Conservation (phyloP, 1,140 invertebrate species). For the Parapsyche elsis region DNA sequence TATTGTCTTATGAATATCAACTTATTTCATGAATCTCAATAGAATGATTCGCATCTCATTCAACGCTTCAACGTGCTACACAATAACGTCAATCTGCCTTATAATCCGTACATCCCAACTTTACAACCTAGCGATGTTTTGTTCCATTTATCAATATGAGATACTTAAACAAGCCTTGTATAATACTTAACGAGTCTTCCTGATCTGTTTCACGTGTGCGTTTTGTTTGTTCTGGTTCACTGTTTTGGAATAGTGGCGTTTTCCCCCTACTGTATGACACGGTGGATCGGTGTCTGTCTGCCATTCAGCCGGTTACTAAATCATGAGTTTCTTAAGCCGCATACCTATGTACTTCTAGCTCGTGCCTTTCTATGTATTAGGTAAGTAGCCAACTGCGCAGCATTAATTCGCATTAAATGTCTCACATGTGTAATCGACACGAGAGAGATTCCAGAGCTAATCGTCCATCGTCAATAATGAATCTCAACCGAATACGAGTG, state of each 20-base stretch:
- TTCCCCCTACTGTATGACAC: not conserved
- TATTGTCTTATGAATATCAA: not conserved
- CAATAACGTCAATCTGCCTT: too few species aligned
- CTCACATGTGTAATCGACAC: constrained; percentile 10
- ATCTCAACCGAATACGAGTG: not conserved
- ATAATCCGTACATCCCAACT: too few species aligned
- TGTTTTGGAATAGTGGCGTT: too few species aligned
- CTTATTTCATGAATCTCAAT: not conserved
- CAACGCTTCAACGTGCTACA: too few species aligned
- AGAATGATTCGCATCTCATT: too few species aligned
- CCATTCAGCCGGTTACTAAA: constrained; percentile 1
- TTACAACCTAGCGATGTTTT: too few species aligned
- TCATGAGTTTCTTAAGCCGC: constrained; percentile 24
- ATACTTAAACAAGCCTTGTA: too few species aligned
- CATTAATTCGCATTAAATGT: constrained; percentile 20
- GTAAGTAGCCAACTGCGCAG: constrained; percentile 26
- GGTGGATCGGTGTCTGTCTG: not conserved
- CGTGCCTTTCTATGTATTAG: constrained; percentile 21
- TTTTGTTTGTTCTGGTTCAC: too few species aligned
- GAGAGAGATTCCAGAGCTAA: not conserved
- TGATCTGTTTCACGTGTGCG: too few species aligned
- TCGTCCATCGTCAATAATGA: not conserved
- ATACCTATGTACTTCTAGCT: constrained; percentile 8
- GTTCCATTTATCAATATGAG: too few species aligned
- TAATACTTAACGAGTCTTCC: too few species aligned